Conservation (phyloP, 2,797 vertebrate species). For the Cottoperca gobio region DNA sequence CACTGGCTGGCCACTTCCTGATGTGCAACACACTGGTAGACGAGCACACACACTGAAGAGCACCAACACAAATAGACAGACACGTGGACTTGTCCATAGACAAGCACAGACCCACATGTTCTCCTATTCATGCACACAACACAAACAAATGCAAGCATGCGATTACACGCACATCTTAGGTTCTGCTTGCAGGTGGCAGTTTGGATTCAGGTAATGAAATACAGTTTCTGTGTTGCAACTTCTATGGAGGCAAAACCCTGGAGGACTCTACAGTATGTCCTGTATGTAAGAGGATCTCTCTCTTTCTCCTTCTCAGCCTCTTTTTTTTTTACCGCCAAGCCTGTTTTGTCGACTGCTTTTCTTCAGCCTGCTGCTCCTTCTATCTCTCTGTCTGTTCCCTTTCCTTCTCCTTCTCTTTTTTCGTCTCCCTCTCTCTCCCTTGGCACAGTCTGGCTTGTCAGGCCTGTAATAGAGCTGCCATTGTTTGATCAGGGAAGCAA, state of each 20-base stretch:
- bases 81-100: neutral
- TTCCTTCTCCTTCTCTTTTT: conserved; percentile 51
- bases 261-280: conserved; percentile 56
- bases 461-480: conserved; percentile 85
- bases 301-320: conserved; percentile 46
- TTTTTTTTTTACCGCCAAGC: conserved; percentile 45
- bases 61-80: neutral
- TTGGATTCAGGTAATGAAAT: conserved; percentile 67
- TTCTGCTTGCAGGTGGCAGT: conserved; percentile 40
- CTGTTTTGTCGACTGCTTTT: conserved; percentile 75
- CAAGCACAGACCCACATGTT: conserved; percentile 8
- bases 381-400: conserved; percentile 62
- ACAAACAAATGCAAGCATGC: conserved; percentile 38
- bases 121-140: conserved; percentile 7
- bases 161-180: conserved; percentile 32
- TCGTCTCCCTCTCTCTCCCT: conserved; percentile 46
- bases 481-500: conserved; percentile 84
- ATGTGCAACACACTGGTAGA: conserved; percentile 39
- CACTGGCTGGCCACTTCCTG: conserved; percentile 55
- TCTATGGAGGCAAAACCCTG: conserved; percentile 61
- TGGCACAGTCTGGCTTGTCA: conserved; percentile 77
- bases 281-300: conserved; percentile 73
- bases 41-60: conserved; percentile 9
- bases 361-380: conserved; percentile 66
- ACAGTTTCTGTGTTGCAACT: conserved; percentile 57